Conservation (phyloP, 2,888 invertebrate genomes). For the Brachycybe producta region DNA sequence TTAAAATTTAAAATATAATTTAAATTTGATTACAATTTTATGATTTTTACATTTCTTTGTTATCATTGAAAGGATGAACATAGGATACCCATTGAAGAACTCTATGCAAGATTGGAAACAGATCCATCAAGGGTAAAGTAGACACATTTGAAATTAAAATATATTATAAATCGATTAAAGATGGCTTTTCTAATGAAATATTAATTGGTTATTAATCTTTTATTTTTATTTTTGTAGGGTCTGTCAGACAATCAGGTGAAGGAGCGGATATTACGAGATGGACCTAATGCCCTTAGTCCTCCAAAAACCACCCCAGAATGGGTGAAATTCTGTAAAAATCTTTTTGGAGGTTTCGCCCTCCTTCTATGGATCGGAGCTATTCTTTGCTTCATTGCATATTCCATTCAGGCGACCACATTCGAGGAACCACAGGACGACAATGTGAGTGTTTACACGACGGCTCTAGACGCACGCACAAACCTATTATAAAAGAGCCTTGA, state of each 20-base stretch:
- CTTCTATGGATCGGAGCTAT: constrained; percentile 64
- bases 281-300: constrained; percentile 59
- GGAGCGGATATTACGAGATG: constrained; percentile 45
- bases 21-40: too few relatives aligned
- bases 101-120: constrained; percentile 91
- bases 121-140: constrained; percentile 80
- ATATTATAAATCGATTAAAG: background rate
- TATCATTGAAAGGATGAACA: constrained; percentile 95
- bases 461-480: background rate
- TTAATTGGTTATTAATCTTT: background rate
- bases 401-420: constrained; percentile 30
- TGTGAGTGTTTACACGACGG: constrained; percentile 24
- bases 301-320: constrained; percentile 58
- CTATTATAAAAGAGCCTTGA: background rate
- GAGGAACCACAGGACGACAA: constrained; percentile 35
- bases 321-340: constrained; percentile 48
- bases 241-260: constrained; percentile 46
- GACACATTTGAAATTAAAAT: background rate
- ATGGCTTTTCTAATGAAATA: background rate
- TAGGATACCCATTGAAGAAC: constrained; percentile 91
- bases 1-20: too few relatives aligned
- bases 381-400: constrained; percentile 53
- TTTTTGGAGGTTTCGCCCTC: constrained; percentile 65
- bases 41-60: too few relatives aligned
- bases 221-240: constrained; percentile 36